Evolutionary conservation across 2,888 invertebrate genomes (phyloP).

Genomic region (Ferdinandea cuprea): DNA sequence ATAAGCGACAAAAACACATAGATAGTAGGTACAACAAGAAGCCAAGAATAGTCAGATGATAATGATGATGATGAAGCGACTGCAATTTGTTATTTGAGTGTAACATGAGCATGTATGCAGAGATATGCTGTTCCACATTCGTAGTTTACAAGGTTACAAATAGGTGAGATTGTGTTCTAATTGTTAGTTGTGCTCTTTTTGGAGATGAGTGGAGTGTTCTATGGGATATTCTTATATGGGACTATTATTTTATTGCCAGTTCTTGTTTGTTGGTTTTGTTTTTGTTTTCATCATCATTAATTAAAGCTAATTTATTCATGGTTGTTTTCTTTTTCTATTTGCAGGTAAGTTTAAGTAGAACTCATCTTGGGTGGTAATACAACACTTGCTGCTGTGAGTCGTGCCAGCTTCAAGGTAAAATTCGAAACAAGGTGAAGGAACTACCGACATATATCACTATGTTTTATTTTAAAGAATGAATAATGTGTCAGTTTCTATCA

Average conservation of each 20-base stretch:
- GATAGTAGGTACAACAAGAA: slow-evolving; percentile 1
- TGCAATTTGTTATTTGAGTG: slow-evolving; percentile 64
- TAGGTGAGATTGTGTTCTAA: slow-evolving; percentile 50
- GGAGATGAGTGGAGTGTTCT: background rate
- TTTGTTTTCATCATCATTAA: background rate
- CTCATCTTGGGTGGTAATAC: background rate
- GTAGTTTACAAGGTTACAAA: slow-evolving; percentile 57
- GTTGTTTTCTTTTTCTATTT: background rate
- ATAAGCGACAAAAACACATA: no score
- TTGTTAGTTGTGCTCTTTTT: slow-evolving; percentile 21
- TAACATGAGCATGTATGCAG: slow-evolving; percentile 37
- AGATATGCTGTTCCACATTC: slow-evolving; percentile 62
- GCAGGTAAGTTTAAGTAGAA: background rate
- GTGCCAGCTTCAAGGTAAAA: background rate
- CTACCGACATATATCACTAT: no score
- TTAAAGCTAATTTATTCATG: background rate
- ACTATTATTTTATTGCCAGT: background rate
- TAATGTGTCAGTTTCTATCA: no score
- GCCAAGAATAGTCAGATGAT: background rate
- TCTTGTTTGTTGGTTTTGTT: background rate
- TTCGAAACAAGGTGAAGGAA: no score
- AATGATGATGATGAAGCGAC: slow-evolving; percentile 36
- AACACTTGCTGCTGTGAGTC: background rate
- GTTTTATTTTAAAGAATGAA: no score
- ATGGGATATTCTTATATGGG: background rate